Evolutionary conservation across 2,113 vertebrate genomes (phyloP).

Genomic region (Chauna torquata): DNA sequence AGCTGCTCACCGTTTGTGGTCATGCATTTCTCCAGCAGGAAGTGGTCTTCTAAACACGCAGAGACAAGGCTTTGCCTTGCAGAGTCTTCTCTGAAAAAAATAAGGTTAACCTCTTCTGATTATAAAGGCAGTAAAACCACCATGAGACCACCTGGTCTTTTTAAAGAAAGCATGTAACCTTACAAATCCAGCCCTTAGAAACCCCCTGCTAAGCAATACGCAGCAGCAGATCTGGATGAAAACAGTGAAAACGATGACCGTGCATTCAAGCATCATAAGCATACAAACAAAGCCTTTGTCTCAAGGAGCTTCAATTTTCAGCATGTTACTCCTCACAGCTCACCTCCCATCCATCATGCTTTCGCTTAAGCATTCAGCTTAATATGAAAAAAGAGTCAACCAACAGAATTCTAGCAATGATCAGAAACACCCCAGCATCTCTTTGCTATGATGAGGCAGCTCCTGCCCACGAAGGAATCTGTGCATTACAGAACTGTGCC

Average conservation of each 20-base stretch:
- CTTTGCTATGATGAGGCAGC: background rate
- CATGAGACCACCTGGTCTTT: background rate
- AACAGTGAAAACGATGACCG: accelerated
- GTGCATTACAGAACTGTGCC: background rate
- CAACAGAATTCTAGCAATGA: background rate
- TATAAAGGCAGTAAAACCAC: background rate
- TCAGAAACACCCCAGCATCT: background rate
- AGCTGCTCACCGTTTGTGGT: accelerated
- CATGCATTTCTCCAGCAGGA: background rate
- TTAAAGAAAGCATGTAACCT: background rate
- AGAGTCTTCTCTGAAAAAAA: background rate
- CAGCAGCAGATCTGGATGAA: background rate
- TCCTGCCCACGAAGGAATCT: background rate
- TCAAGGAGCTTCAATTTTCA: background rate
- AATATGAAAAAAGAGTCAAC: background rate
- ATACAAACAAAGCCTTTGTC: background rate
- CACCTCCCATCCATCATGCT: background rate
- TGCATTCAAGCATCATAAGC: background rate
- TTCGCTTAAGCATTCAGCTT: background rate
- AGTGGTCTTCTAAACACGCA: background rate
- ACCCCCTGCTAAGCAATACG: background rate
- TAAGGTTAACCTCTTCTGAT: background rate
- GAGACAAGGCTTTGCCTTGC: background rate
- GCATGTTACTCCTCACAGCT: background rate
- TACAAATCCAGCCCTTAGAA: background rate